phyloP scores from a whole-genome alignment of 92 coral and sea anemone genomes.

The Bergia puertoricense region DNA sequence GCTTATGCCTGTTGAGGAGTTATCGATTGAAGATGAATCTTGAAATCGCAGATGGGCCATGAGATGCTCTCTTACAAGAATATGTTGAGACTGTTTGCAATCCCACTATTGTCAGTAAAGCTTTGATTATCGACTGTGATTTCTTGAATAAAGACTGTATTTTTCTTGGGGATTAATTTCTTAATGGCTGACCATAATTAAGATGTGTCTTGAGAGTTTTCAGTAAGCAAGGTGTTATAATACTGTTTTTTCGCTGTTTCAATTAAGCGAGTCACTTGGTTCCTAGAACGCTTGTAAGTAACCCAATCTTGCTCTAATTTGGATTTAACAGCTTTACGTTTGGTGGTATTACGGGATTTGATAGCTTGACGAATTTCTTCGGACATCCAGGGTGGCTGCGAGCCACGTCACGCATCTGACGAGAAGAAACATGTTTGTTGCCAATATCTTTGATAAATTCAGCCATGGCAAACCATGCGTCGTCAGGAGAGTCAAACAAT shows the following conservation, averaged over 20 bases:
- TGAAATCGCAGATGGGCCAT: not conserved
- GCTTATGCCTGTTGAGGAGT: no score
- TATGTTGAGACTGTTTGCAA: no score
- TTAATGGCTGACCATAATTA: slow-evolving; percentile 39
- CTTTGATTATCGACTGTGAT: no score
- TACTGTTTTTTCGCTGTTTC: slow-evolving; percentile 20
- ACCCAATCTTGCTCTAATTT: slow-evolving; percentile 27
- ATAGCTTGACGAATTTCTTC: slow-evolving; percentile 15
- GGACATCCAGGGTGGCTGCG: slow-evolving; percentile 63
- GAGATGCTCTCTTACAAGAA: no score
- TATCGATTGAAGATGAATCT: no score
- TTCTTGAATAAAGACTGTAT: not conserved
- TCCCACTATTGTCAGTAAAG: no score
- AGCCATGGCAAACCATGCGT: slow-evolving; percentile 56
- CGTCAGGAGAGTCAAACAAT: slow-evolving; percentile 27
- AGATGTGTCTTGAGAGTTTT: slow-evolving; percentile 24
- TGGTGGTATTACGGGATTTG: not conserved
- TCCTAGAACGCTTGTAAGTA: slow-evolving; percentile 3
- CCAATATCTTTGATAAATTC: slow-evolving; percentile 45
- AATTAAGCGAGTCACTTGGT: slow-evolving; percentile 23
- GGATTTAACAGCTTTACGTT: slow-evolving; percentile 31
- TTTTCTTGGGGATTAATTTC: slow-evolving; percentile 41
- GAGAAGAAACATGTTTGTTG: slow-evolving; percentile 47
- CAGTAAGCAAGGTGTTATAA: slow-evolving; percentile 24
- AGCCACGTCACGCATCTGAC: slow-evolving; percentile 39